Evolutionary conservation across 2,888 invertebrate genomes (phyloP).

Genomic region (Zelleria hepariella): DNA sequence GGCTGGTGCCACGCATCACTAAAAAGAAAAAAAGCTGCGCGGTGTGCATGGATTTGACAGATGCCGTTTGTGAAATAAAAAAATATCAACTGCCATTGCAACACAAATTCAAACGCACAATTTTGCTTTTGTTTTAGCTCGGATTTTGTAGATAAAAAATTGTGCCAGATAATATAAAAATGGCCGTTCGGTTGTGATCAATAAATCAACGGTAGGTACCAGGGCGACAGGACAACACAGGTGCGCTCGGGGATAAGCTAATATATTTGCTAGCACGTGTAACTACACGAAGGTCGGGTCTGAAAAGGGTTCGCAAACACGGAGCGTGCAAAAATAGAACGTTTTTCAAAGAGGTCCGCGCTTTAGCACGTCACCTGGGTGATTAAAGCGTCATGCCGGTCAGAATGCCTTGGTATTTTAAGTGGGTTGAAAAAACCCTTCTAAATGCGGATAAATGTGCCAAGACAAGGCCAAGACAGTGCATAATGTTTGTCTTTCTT

Average conservation of each 20-base stretch:
- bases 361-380: neutral
- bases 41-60: neutral
- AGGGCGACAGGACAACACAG: conserved; percentile 1
- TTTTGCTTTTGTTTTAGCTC: neutral
- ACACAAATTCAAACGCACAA: neutral
- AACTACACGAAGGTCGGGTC: neutral
- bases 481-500: too few species aligned
- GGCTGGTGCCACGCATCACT: neutral
- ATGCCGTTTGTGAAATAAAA: neutral
- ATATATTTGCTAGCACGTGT: neutral
- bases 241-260: neutral
- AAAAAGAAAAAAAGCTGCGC: too few species aligned
- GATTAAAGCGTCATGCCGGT: neutral
- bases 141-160: too few species aligned
- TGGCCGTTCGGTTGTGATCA: neutral
- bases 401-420: neutral
- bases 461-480: too few species aligned
- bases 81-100: too few species aligned
- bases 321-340: neutral
- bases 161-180: neutral
- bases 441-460: neutral
- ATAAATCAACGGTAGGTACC: neutral
- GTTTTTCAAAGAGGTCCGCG: neutral
- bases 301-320: neutral
- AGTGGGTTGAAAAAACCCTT: too few species aligned